Conservation (phyloP, 2,797 vertebrate species). For the Melanogrammus aeglefinus region DNA sequence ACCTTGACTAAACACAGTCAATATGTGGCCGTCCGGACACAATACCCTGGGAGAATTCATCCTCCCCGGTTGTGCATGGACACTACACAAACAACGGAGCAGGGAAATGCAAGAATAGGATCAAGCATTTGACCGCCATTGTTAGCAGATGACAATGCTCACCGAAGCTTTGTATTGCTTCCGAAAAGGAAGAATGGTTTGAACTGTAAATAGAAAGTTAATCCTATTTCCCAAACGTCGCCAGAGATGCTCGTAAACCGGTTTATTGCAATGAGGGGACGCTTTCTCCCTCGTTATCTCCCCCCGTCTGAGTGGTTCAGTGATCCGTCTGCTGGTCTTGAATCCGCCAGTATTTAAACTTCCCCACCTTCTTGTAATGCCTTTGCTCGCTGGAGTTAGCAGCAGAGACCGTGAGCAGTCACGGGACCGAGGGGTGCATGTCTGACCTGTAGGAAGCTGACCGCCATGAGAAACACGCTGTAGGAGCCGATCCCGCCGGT, state of each 20-base stretch:
- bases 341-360: background rate
- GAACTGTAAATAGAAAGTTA: background rate
- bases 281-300: background rate
- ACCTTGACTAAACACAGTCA: background rate
- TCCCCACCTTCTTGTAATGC: background rate
- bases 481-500: slow-evolving; percentile 98
- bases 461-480: slow-evolving; percentile 98
- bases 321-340: background rate
- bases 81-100: background rate
- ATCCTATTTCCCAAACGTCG: background rate
- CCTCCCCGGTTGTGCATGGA: background rate
- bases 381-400: background rate
- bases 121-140: background rate
- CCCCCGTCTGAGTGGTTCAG: background rate
- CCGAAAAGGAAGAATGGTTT: background rate
- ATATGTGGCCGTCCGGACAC: background rate
- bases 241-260: background rate
- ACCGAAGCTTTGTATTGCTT: background rate
- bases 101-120: background rate
- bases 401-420: background rate
- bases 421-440: background rate
- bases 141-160: background rate
- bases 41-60: background rate
- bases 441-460: slow-evolving; percentile 95
- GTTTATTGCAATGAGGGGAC: background rate